Conservation (phyloP, 64 coral and sea anemone species). For the Porites australiensis region DNA sequence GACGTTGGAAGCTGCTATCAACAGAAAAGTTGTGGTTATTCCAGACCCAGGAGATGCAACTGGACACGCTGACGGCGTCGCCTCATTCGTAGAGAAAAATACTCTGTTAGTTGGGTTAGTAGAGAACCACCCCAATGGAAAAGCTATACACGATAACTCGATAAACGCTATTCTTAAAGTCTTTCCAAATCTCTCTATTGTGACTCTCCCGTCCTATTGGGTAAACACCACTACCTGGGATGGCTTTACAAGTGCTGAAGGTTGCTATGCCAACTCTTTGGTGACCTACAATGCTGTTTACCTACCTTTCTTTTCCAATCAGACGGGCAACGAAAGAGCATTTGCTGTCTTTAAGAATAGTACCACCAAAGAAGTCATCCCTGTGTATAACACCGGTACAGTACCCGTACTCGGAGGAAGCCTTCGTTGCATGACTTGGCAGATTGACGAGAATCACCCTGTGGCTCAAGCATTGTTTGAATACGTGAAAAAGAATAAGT, state of each 20-base stretch:
- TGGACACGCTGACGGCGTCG: conserved; percentile 70
- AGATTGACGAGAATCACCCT: conserved; percentile 52
- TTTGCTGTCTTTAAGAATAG: conserved; percentile 54
- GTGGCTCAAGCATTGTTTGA: conserved; percentile 56
- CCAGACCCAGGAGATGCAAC: conserved; percentile 73
- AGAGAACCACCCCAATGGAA: conserved; percentile 54
- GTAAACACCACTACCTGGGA: conserved; percentile 27
- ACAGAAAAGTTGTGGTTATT: conserved; percentile 69
- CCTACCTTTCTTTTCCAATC: conserved; percentile 67
- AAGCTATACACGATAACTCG: conserved; percentile 29
- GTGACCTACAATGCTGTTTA: conserved; percentile 88
- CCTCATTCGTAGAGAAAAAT: conserved; percentile 81
- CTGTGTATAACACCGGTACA: conserved; percentile 11
- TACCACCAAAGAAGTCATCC: conserved; percentile 48
- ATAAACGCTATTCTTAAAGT: conserved; percentile 52
- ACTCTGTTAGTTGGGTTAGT: conserved; percentile 45
- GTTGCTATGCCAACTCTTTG: conserved; percentile 85
- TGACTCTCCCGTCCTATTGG: conserved; percentile 72
- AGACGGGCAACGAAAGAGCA: conserved; percentile 55
- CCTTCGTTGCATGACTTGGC: conserved; percentile 72
- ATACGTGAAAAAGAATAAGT: conserved; percentile 2
- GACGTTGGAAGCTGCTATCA: conserved; percentile 52
- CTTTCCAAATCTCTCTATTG: conserved; percentile 54
- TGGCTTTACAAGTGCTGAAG: conserved; percentile 73
- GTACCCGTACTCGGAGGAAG: conserved; percentile 58